A percentile compares a stretch with the other conserved stretches of the same genome.
These are phyloP conservation scores for Octodonta nipae DNA, from an alignment of 2,888 invertebrate species.

Conservation along the genomic window DNA sequence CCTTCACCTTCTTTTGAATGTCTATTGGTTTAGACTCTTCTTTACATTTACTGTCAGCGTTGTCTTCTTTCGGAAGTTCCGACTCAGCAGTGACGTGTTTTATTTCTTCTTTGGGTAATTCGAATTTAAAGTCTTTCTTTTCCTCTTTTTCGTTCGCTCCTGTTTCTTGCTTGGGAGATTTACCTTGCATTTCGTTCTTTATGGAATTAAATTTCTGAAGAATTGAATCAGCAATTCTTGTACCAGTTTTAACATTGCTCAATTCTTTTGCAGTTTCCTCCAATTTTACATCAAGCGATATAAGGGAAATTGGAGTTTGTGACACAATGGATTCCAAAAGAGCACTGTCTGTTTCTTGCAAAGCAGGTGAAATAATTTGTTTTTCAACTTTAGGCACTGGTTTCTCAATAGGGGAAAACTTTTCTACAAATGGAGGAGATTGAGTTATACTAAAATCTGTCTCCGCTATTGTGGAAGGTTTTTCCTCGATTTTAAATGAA, in stretches of 20 bases:
- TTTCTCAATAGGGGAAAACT: no score
- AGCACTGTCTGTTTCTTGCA: constrained; percentile 32
- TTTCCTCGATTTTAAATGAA: no score
- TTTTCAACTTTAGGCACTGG: constrained; percentile 27
- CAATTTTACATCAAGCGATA: constrained; percentile 20
- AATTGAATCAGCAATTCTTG: constrained; percentile 33
- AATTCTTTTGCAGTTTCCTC: constrained; percentile 31
- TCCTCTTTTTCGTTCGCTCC: constrained; percentile 10
- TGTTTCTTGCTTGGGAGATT: constrained; percentile 21
- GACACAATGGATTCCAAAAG: constrained; percentile 30
- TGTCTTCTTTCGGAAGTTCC: constrained; percentile 5
- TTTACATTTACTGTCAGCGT: no score
- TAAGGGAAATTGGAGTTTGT: constrained; percentile 16
- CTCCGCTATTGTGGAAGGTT: no score
- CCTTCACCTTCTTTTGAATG: constrained; percentile 11
- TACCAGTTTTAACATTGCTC: constrained; percentile 30
- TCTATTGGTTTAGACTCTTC: constrained; percentile 27
- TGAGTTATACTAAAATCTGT: no score
- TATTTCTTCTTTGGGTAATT: constrained; percentile 9
- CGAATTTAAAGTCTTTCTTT: constrained; percentile 8
- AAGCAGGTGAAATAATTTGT: constrained; percentile 29
- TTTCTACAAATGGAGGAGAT: no score
- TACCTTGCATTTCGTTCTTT: constrained; percentile 24
- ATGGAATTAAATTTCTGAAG: constrained; percentile 32
- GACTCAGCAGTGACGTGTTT: not conserved